A percentile compares a stretch with the other conserved stretches of the same genome.
Evolutionary conservation across 2,797 vertebrate species (phyloP).

Genomic region (Sarcoramphus papa): DNA sequence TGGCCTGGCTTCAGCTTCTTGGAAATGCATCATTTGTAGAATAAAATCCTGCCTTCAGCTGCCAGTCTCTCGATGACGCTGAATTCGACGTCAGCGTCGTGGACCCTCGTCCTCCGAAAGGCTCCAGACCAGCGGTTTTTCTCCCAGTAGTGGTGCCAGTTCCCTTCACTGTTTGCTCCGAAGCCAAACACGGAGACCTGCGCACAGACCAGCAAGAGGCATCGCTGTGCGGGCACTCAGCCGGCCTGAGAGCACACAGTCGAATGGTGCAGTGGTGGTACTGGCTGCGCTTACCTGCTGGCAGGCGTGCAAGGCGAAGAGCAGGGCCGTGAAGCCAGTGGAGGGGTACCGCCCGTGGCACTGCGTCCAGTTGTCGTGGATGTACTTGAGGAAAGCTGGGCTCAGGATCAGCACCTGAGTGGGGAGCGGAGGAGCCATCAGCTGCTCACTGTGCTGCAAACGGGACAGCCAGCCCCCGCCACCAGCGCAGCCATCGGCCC

Average conservation of each 20-base stretch:
- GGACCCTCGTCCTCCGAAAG: conserved; percentile 79
- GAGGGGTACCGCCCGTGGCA: conserved; percentile 78
- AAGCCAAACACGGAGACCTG: conserved; percentile 85
- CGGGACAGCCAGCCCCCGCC: not conserved
- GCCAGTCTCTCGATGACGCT: not conserved
- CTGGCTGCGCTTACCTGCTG: conserved; percentile 68
- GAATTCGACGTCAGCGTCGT: conserved; percentile 53
- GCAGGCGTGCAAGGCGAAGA: conserved; percentile 82
- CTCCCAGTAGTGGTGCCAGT: conserved; percentile 89
- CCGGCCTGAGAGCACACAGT: rapidly evolving
- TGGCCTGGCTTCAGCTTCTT: not conserved
- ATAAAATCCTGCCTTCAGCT: not conserved
- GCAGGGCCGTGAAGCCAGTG: conserved; percentile 78
- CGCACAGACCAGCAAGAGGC: not conserved
- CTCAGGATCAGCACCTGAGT: conserved; percentile 78
- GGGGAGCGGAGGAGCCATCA: not conserved
- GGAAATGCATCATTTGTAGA: not conserved
- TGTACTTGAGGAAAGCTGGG: conserved; percentile 81
- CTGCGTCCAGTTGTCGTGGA: conserved; percentile 76
- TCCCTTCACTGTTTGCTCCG: conserved; percentile 76
- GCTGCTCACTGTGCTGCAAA: not conserved
- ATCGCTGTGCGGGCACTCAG: rapidly evolving
- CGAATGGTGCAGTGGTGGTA: too few relatives aligned
- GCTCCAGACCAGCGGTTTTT: conserved; percentile 73
- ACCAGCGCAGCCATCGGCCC: rapidly evolving